phyloP scores from a whole-genome alignment of 2,888 invertebrate species.

The Empis livida region DNA sequence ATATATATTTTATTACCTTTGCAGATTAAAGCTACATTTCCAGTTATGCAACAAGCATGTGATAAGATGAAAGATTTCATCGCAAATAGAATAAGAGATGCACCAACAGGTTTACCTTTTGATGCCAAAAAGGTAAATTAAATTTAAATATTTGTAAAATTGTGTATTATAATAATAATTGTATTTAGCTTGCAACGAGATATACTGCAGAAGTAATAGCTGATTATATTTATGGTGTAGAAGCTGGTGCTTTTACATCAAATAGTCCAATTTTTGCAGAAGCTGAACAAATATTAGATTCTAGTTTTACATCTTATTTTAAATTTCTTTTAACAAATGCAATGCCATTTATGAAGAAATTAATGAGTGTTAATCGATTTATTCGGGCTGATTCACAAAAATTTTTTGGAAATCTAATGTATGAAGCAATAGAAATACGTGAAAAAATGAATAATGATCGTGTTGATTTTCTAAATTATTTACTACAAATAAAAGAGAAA shows the following conservation, averaged over 20 bases:
- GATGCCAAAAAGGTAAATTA: constrained; percentile 32
- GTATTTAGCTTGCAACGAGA: constrained; percentile 20
- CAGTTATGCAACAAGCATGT: constrained; percentile 36
- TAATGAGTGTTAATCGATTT: constrained; percentile 20
- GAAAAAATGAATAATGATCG: constrained; percentile 18
- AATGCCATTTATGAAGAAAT: constrained; percentile 10
- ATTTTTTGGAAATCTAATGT: constrained; percentile 23
- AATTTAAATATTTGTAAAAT: neutral
- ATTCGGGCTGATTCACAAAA: constrained; percentile 44
- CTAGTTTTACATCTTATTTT: constrained; percentile 13
- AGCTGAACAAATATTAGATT: constrained; percentile 16
- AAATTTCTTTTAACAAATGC: neutral
- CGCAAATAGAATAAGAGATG: constrained; percentile 20
- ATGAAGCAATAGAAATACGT: constrained; percentile 21
- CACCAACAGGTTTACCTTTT: constrained; percentile 24
- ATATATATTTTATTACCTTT: no score
- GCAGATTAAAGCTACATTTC: constrained; percentile 38
- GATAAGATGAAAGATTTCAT: constrained; percentile 33
- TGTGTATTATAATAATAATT: neutral
- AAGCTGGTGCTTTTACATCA: constrained; percentile 24
- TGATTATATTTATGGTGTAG: constrained; percentile 36
- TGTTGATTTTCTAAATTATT: constrained; percentile 28
- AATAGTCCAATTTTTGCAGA: constrained; percentile 22
- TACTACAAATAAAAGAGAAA: constrained; percentile 24
- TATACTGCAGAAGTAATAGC: constrained; percentile 37